Conservation (phyloP, 2,113 vertebrate species). For the Chaetorhynchus papuensis region DNA sequence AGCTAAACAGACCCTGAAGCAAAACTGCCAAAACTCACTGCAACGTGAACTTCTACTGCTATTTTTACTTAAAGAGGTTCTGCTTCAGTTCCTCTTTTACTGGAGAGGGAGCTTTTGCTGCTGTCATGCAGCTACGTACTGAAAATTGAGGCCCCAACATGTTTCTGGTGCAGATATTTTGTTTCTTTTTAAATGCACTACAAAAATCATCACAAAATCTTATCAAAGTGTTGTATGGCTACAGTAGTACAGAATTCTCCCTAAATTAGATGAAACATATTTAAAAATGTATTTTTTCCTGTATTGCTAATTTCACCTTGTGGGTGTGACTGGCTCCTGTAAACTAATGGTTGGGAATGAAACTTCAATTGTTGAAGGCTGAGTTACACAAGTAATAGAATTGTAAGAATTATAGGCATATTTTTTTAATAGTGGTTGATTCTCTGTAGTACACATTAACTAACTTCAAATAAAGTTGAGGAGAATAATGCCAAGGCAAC, state of each 20-base stretch:
- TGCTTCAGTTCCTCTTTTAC: slow-evolving; percentile 8
- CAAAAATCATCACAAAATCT: neutral
- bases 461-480: neutral
- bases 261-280: neutral
- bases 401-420: neutral
- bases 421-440: neutral
- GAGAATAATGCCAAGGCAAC: neutral
- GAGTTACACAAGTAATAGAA: neutral
- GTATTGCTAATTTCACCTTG: neutral
- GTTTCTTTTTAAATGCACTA: neutral
- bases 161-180: neutral
- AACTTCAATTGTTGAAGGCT: neutral
- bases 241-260: neutral
- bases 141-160: neutral
- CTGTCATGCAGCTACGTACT: neutral
- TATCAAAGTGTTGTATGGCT: neutral
- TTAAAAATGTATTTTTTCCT: neutral
- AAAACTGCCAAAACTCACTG: neutral
- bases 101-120: neutral
- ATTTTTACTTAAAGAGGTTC: neutral
- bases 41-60: neutral
- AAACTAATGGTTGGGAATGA: neutral
- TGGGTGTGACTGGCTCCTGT: neutral
- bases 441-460: neutral
- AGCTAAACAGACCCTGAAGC: neutral